Base-by-base conservation (phyloP, 53 echinoderm and acorn worm species). In the Zoroaster sp. region DNA sequence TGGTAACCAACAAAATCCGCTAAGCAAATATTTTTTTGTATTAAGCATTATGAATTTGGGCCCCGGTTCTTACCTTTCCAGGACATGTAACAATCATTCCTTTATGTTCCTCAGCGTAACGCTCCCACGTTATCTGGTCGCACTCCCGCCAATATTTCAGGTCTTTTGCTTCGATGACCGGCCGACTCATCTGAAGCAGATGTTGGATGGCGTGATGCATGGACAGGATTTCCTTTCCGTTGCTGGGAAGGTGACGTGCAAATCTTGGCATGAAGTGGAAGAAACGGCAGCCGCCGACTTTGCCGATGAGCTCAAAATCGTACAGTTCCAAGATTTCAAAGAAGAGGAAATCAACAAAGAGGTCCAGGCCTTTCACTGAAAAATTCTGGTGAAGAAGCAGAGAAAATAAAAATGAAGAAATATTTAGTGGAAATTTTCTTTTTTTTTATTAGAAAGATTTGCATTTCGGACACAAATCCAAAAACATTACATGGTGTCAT, bases 231-330 rank as follows among this genome's bases (percentile, higher is more conserved):
- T 99, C 99, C 72, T 94, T 99, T 52, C 99, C 99, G 49, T 96
- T 99, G 93, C 96, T 95, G 1, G 96, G 99, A 10, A 99, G 81
- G 13, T 88, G 85, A 34, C 99, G 91, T n/a, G 95, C 96, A 87
- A 99, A 99, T 2, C 99, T 83, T 1, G 99, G 99, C 99, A 99
- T 96, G 88, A 99, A 94, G 63, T 99, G 96, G 80, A 94, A 99
- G 42, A 87, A 87, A 6, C 92, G 89, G 73, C 99, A 96, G 5
- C 99, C 99, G 32, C 83, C 83, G 11, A 51, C 37, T 36, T 46
- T 18, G 70, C 95, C 93, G 80, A 93, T 92, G 12, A 91, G 87
- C 51, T 99, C 94, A 92, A 99, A 99, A 66, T 99, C 99, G 63
- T 91, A 93, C 5, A 99, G 90, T 70, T 99, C 99, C 54, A 99